Evolutionary conservation across 2,113 vertebrate species (phyloP).

Genomic region (Emydura subglobosa): DNA sequence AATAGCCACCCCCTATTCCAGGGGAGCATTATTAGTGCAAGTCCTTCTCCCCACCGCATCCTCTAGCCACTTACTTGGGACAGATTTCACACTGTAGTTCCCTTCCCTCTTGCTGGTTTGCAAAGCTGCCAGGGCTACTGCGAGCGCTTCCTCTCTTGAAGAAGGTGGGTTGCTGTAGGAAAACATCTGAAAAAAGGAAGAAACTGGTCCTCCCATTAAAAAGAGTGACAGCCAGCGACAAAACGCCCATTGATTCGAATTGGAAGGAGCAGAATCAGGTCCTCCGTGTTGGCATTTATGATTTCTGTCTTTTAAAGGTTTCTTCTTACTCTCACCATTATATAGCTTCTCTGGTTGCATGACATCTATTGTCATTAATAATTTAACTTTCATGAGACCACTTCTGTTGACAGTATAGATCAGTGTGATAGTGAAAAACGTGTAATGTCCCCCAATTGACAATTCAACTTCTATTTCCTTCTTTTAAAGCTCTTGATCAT

Average conservation of each 20-base stretch:
- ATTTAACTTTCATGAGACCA: constrained; percentile 60
- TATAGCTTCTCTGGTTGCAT: constrained; percentile 49
- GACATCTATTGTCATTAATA: constrained; percentile 29
- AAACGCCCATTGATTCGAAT: constrained; percentile 8
- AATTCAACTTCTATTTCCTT: neutral
- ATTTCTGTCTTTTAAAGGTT: constrained; percentile 48
- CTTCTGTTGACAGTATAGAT: constrained; percentile 58
- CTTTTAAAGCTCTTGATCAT: neutral
- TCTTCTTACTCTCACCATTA: constrained; percentile 49
- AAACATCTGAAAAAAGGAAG: neutral
- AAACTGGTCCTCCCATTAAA: constrained; percentile 26
- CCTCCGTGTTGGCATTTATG: constrained; percentile 8
- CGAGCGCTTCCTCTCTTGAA: neutral
- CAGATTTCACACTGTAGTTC: neutral
- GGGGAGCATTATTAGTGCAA: too few relatives aligned
- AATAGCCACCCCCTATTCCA: too few relatives aligned
- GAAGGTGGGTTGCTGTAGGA: constrained; percentile 26
- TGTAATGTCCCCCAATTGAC: neutral
- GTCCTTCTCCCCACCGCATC: too few relatives aligned
- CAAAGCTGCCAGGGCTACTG: neutral
- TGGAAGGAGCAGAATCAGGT: constrained; percentile 29
- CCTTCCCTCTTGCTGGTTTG: constrained; percentile 9
- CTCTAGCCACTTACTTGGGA: too few relatives aligned
- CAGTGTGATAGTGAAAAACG: neutral
- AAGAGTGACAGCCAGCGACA: neutral